A percentile compares a stretch with the other conserved stretches of the same genome.
These are phyloP conservation scores for Steatornis caripensis DNA, from an alignment of 2,113 vertebrate species.

Conservation along the genomic window DNA sequence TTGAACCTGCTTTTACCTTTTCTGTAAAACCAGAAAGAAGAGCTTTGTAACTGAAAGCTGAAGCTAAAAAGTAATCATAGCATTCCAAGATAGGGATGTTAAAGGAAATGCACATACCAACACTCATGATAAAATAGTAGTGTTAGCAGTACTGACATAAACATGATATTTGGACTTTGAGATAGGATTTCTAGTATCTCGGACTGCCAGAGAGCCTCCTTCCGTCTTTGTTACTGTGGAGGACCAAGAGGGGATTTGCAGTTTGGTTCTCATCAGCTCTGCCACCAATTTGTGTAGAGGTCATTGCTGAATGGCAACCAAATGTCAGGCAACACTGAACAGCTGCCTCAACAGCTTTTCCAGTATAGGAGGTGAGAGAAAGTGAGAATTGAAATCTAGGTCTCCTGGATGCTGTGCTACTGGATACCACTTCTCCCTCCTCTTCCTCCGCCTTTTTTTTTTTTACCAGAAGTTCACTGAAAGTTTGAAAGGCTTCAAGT, in stretches of 20 bases:
- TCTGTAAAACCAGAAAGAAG: not conserved
- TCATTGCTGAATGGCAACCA: not conserved
- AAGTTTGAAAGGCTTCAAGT: not conserved
- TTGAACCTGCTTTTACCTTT: not conserved
- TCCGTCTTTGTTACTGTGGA: not conserved
- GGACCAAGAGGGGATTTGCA: not conserved
- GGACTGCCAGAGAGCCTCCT: not conserved
- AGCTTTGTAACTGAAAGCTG: not conserved
- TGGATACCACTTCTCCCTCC: not conserved
- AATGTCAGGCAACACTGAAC: not conserved
- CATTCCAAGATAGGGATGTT: not conserved
- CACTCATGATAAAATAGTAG: not conserved
- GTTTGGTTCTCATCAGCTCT: not conserved
- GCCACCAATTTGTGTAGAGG: not conserved
- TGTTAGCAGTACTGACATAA: not conserved
- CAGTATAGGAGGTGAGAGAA: not conserved
- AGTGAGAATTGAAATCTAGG: not conserved
- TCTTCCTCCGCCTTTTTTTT: not conserved
- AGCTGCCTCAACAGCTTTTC: constrained; percentile 8
- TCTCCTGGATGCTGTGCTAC: not conserved
- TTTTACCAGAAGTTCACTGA: not conserved
- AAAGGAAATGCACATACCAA: not conserved
- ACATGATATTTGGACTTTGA: not conserved
- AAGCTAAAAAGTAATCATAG: not conserved
- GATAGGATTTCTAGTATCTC: not conserved